Evolutionary conservation across 2,888 invertebrate genomes (phyloP), one percentile per base, ranked within the genome.

Genomic region (Ochropacha duplaris): DNA sequence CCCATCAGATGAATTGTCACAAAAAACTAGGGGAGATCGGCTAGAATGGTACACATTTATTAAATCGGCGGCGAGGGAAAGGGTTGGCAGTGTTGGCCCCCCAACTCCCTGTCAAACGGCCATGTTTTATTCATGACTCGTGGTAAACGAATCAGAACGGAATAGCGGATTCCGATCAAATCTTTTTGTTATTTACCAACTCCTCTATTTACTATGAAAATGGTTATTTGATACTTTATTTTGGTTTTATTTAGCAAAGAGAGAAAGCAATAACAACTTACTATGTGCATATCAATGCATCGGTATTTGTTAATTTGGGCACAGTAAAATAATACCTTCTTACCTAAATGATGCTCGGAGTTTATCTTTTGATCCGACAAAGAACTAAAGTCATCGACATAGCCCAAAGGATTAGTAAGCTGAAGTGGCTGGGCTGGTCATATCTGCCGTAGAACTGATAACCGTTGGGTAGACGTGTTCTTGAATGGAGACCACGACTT

Each of bases 61-160:
- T 83, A 87, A 85, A 86, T 80, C 72, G 84, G 60, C 61, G n/a
- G 16, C 56, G 56, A 73, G 76, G 80, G 85, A 86, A 90, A 89
- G 90, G 90, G 90, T 88, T 84, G 74, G 67, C 62, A 64, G n/a
- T n/a, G n/a, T n/a, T n/a, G n/a, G n/a, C n/a, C 59, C 73, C 69
- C 64, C 67, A 54, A 69, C 65, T 76, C 79, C 81, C 75, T 73
- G 74, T 74, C 81, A 77, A 71, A 74, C 65, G 68, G 69, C 76
- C 77, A 92, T 92, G 86, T 91, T 91, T 92, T 90, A 92, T 92
- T 92, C 92, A 92, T 87, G 81, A 61, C 64, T 74, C 84, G 86
- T 83, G 67, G 71, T 68, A 74, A 79, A 75, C 74, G 81, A 88
- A 86, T 86, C 86, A 83, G 79, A 78, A 72, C 60, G 65, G 76